Percentiles rank a stretch among this genome's conserved stretches.
These are phyloP conservation scores for Anthopleura sola DNA, from an alignment of 64 coral and sea anemone genomes.

Conservation along the genomic window DNA sequence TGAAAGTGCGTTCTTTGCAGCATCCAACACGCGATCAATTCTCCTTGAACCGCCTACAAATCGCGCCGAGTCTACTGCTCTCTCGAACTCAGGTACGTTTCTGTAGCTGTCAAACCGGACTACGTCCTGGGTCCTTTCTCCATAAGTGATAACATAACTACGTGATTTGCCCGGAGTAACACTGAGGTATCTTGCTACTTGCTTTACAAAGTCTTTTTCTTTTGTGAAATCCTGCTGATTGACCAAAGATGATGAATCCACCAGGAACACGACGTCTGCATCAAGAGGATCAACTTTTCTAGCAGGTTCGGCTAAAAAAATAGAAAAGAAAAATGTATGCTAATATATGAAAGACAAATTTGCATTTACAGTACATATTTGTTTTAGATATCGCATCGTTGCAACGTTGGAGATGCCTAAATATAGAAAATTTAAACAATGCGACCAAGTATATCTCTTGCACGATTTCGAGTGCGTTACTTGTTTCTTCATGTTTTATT, in stretches of 20 bases:
- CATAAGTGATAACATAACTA: constrained; percentile 28
- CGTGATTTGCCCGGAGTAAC: constrained; percentile 39
- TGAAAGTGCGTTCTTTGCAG: constrained; percentile 24
- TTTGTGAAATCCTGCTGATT: constrained; percentile 31
- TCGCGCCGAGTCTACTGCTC: constrained; percentile 23
- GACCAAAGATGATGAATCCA: constrained; percentile 55
- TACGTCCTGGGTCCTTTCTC: constrained; percentile 3
- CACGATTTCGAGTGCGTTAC: too few species aligned
- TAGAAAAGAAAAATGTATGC: not conserved
- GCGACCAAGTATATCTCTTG: too few species aligned
- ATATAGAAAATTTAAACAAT: too few species aligned
- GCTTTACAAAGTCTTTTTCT: constrained; percentile 67
- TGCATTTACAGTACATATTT: too few species aligned
- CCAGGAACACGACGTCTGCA: constrained; percentile 57
- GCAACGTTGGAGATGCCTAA: too few species aligned
- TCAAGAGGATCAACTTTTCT: not conserved
- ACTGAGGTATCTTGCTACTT: constrained; percentile 21
- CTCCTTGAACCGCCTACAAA: constrained; percentile 35
- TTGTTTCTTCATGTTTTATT: too few species aligned
- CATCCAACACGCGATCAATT: constrained; percentile 59
- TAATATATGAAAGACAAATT: too few species aligned
- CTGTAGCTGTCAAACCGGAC: not conserved
- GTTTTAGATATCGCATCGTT: too few species aligned
- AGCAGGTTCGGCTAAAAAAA: not conserved
- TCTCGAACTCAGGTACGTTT: not conserved